Evolutionary conservation across 2,797 vertebrate genomes (phyloP).

Genomic region (Falco naumanni): DNA sequence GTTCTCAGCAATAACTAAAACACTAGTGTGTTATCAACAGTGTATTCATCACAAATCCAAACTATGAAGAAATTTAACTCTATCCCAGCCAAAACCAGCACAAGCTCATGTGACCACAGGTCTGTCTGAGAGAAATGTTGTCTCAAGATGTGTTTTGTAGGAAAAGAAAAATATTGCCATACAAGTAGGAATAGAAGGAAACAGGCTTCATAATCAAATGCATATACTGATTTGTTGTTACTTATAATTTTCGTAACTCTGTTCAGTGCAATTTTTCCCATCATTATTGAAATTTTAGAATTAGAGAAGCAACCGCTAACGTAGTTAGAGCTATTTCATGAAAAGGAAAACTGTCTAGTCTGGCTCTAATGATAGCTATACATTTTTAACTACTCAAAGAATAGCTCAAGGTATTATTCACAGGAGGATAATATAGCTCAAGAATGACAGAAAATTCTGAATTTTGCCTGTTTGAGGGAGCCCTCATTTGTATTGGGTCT

Average conservation of each 20-base stretch:
- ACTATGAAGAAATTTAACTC: background rate
- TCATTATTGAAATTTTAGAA: background rate
- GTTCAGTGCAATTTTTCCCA: background rate
- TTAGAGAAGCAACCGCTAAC: background rate
- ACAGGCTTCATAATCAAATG: background rate
- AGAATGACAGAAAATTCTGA: background rate
- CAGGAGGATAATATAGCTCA: background rate
- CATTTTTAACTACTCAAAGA: slow-evolving; percentile 39
- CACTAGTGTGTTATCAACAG: background rate
- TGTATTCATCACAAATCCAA: background rate
- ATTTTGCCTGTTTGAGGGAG: background rate
- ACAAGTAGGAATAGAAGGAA: background rate
- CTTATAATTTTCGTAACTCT: background rate
- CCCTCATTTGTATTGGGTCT: background rate
- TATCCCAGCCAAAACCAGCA: background rate
- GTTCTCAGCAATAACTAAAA: background rate
- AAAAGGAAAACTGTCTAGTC: background rate
- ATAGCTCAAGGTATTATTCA: slow-evolving; percentile 12
- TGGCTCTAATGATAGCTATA: slow-evolving; percentile 14
- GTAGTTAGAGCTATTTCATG: background rate
- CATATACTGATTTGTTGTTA: background rate
- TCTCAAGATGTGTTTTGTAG: background rate
- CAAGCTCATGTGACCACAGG: background rate
- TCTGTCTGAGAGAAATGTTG: background rate
- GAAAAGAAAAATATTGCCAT: background rate